These are phyloP conservation scores for Trichonephila clavata DNA, from an alignment of 1,140 invertebrate species.

Conservation along the genomic window DNA sequence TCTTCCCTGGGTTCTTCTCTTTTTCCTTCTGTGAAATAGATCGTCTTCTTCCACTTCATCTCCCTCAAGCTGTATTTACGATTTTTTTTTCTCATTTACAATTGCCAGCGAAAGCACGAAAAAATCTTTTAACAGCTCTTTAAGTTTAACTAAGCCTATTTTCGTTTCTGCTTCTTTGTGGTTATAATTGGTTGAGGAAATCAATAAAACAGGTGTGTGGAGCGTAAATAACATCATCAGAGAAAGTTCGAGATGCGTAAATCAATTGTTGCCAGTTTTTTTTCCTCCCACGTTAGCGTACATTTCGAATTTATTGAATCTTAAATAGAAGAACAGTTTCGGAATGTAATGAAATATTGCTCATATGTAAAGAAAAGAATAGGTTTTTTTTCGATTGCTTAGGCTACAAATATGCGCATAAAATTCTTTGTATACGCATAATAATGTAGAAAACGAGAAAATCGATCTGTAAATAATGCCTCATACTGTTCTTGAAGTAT, in stretches of 20 bases:
- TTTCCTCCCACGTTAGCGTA: background rate
- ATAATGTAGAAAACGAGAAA: too few species aligned
- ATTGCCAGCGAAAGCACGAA: background rate
- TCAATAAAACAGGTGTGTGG: background rate
- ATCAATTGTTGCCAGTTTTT: background rate
- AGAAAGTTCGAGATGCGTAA: background rate
- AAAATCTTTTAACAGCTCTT: background rate
- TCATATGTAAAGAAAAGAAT: too few species aligned
- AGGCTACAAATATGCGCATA: too few species aligned
- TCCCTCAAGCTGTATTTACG: background rate
- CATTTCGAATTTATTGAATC: too few species aligned
- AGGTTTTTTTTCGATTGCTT: too few species aligned
- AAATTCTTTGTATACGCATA: too few species aligned
- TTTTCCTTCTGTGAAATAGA: constrained; percentile 13
- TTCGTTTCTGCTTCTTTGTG: background rate
- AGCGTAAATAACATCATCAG: background rate
- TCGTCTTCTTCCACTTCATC: background rate
- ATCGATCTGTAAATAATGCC: too few species aligned
- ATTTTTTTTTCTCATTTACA: background rate
- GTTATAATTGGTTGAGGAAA: background rate
- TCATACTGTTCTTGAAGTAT: too few species aligned
- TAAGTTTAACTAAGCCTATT: background rate
- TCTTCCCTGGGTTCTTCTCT: too few species aligned
- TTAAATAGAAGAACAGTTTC: too few species aligned
- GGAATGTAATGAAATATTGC: too few species aligned